A percentile compares a stretch with the other conserved stretches of the same genome.
These are phyloP conservation scores for Macrosiphum euphorbiae DNA, from an alignment of 2,888 invertebrate species.

Conservation along the genomic window DNA sequence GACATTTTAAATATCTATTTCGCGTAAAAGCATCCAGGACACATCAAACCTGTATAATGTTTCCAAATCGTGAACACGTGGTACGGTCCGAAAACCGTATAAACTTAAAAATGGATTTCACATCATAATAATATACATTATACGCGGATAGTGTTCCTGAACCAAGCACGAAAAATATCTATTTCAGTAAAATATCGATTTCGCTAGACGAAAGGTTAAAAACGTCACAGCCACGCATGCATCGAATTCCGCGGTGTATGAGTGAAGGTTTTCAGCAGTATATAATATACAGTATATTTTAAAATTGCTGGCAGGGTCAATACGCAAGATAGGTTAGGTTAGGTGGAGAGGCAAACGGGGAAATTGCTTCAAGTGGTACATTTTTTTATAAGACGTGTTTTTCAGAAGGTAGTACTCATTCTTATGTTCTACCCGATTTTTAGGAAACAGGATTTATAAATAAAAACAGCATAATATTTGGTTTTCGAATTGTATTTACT, in stretches of 20 bases:
- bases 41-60: neutral
- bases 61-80: neutral
- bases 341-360: neutral
- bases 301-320: neutral
- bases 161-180: neutral
- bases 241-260: neutral
- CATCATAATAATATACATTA: neutral
- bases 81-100: neutral
- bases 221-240: neutral
- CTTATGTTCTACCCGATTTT: neutral
- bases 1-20: neutral
- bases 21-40: neutral
- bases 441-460: neutral
- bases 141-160: neutral
- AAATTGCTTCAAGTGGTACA: neutral
- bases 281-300: neutral
- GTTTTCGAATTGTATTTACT: neutral
- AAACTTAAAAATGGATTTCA: neutral
- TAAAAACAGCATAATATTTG: neutral
- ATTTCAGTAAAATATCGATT: constrained; percentile 17
- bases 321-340: neutral
- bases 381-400: neutral
- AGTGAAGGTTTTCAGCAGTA: neutral
- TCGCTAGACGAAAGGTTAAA: neutral
- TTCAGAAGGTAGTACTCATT: neutral